Conservation (phyloP, 2,113 vertebrate genomes). For the Atlantisia rogersi region DNA sequence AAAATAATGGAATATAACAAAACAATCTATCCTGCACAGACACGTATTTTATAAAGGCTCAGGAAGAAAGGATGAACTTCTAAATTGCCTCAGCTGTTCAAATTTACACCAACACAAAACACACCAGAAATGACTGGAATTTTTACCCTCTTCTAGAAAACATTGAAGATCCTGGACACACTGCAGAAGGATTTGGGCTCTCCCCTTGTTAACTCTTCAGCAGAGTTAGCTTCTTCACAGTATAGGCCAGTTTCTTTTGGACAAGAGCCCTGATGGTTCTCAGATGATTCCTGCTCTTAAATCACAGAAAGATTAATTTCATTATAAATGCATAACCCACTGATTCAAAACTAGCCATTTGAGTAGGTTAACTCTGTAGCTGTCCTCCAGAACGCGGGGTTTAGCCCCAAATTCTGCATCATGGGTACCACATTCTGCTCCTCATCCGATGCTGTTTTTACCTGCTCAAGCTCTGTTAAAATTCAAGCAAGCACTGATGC, state of each 20-base stretch:
- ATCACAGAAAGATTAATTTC: neutral
- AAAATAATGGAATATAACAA: slow-evolving; percentile 57
- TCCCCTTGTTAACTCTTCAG: neutral
- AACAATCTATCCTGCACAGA: slow-evolving; percentile 15
- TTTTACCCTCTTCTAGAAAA: neutral
- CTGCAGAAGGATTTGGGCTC: accelerated
- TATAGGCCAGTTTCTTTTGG: neutral
- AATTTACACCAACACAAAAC: slow-evolving; percentile 32
- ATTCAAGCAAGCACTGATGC: neutral
- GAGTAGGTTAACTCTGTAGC: neutral
- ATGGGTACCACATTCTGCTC: neutral
- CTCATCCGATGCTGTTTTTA: neutral
- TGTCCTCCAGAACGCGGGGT: accelerated
- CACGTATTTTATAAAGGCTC: slow-evolving; percentile 21
- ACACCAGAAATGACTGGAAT: neutral
- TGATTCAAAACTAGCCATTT: accelerated
- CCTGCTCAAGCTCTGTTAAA: neutral
- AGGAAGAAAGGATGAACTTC: slow-evolving; percentile 26
- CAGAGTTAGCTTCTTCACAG: neutral
- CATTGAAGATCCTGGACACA: neutral
- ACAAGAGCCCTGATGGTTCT: neutral
- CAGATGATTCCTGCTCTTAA: neutral
- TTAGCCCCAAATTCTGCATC: neutral
- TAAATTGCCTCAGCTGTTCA: slow-evolving; percentile 28
- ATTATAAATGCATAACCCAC: neutral